Percentiles rank a stretch among this genome's conserved stretches.
Conservation (phyloP, 1,140 invertebrate species). For the Sycophila sp. region DNA sequence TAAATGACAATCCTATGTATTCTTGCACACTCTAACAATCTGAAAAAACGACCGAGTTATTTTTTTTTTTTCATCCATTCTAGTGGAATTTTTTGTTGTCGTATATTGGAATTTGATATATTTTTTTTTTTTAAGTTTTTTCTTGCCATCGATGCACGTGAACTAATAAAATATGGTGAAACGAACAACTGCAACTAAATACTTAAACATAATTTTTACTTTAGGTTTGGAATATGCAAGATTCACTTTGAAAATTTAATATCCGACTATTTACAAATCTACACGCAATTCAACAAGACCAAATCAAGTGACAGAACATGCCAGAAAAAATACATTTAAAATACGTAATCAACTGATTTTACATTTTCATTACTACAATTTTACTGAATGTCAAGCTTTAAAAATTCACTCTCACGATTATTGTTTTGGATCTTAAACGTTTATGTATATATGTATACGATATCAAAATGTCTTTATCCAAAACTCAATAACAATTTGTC, state of each 20-base stretch:
- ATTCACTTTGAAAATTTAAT: constrained; percentile 5
- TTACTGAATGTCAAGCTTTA: constrained; percentile 12
- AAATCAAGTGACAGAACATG: constrained; percentile 4
- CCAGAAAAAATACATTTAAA: constrained; percentile 5
- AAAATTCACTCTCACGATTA: constrained; percentile 9
- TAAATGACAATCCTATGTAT: neutral
- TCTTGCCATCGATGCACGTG: neutral
- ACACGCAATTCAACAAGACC: constrained; percentile 6
- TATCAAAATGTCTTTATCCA: neutral
- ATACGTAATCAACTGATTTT: neutral
- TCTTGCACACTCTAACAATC: neutral
- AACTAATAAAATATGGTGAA: neutral
- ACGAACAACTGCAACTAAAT: neutral
- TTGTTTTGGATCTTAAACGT: neutral
- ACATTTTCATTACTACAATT: neutral
- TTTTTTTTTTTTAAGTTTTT: constrained; percentile 1
- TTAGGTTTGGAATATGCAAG: neutral
- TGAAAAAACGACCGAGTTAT: neutral
- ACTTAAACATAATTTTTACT: neutral
- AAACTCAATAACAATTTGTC: constrained; percentile 8
- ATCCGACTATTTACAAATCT: constrained; percentile 8
- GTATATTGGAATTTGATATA: too few relatives aligned
- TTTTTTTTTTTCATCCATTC: too few relatives aligned
- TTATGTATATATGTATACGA: too few relatives aligned
- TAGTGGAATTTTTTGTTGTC: too few relatives aligned